A percentile compares a stretch with the other conserved stretches of the same genome.
Evolutionary conservation across 2,113 vertebrate genomes (phyloP).

Genomic region (Nycticebus coucang): DNA sequence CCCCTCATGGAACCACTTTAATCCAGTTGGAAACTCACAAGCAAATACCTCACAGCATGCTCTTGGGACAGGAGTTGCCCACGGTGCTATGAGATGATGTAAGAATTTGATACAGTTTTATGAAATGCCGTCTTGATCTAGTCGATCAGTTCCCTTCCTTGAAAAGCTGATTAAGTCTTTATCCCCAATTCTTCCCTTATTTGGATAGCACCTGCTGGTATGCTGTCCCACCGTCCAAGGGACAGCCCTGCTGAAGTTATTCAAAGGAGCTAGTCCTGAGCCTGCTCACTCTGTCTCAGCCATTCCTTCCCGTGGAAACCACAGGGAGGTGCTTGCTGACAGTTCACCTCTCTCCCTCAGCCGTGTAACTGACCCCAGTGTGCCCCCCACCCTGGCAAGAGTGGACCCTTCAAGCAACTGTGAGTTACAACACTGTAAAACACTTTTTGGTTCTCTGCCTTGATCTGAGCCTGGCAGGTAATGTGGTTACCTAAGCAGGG

Average conservation of each 20-base stretch:
- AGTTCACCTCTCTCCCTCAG: not conserved
- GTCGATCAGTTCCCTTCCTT: not conserved
- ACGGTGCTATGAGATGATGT: not conserved
- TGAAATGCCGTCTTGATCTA: not conserved
- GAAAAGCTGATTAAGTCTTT: not conserved
- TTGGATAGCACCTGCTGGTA: no score
- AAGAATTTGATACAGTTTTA: not conserved
- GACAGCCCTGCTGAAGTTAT: no score
- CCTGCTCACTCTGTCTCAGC: not conserved
- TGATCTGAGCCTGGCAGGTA: not conserved
- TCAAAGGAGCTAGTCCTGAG: no score
- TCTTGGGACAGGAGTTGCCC: not conserved
- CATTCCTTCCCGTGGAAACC: not conserved
- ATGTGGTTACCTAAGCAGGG: not conserved
- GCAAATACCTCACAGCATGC: not conserved
- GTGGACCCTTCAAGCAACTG: not conserved
- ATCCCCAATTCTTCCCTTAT: accelerated
- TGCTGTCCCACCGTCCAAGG: accelerated
- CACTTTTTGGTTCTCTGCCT: not conserved
- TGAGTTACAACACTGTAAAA: not conserved
- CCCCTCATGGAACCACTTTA: not conserved
- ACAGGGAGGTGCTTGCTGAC: not conserved
- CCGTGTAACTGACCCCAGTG: not conserved
- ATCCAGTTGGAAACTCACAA: not conserved
- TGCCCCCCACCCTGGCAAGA: not conserved